phyloP scores from a whole-genome alignment of 2,888 invertebrate genomes.

The Magallana nippona region DNA sequence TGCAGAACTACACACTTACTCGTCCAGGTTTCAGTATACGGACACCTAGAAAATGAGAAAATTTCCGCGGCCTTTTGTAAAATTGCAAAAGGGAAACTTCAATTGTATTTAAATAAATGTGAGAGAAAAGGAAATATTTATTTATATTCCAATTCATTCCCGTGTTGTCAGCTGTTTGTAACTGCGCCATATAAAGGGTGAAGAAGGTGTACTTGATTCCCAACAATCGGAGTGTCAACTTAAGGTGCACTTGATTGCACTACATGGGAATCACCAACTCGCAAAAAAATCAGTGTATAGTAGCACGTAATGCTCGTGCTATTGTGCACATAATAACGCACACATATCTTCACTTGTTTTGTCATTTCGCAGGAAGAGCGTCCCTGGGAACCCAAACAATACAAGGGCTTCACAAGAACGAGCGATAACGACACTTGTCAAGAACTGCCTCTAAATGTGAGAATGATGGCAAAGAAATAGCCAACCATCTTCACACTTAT shows the following conservation, averaged over 20 bases:
- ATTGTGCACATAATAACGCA: not conserved
- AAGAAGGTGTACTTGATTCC: not conserved
- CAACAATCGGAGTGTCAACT: not conserved
- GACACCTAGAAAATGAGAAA: too few species aligned
- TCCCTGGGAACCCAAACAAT: not conserved
- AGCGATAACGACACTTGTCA: not conserved
- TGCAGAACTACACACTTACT: too few species aligned
- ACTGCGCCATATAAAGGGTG: not conserved
- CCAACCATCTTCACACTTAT: not conserved
- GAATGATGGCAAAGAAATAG: not conserved
- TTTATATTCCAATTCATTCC: too few species aligned
- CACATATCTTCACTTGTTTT: not conserved
- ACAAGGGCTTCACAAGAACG: not conserved
- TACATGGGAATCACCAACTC: not conserved
- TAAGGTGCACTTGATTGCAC: constrained; percentile 2
- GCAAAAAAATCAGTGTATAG: too few species aligned
- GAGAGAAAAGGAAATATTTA: too few species aligned
- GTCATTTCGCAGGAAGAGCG: not conserved
- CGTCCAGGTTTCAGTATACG: too few species aligned
- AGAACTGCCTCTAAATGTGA: not conserved
- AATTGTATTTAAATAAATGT: too few species aligned
- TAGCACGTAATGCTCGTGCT: not conserved
- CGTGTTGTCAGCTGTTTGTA: too few species aligned
- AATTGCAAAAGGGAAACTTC: too few species aligned
- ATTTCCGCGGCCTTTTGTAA: too few species aligned